Percentiles rank a stretch among this genome's conserved stretches.
Evolutionary conservation across 2,888 invertebrate genomes (phyloP).

Genomic region (Scrobipalpa atriplicella): DNA sequence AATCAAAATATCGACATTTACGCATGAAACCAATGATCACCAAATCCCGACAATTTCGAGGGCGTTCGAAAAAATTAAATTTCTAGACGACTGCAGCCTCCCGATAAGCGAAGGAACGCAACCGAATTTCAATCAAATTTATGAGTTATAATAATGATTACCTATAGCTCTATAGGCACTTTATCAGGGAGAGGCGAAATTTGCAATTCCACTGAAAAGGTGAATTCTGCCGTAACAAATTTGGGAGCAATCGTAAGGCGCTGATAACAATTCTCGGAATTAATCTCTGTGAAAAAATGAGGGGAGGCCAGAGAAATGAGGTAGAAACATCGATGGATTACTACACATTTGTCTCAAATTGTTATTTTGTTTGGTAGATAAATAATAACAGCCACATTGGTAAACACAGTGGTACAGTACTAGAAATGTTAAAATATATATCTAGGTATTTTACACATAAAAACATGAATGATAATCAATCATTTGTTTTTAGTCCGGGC

Average conservation of each 20-base stretch:
- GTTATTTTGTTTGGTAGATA: constrained; percentile 2
- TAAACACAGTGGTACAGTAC: no score
- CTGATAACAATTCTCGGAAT: constrained; percentile 78
- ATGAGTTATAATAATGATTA: constrained; percentile 80
- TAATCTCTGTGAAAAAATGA: constrained; percentile 71
- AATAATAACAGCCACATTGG: not conserved
- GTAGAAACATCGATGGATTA: constrained; percentile 57
- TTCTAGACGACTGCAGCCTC: constrained; percentile 66
- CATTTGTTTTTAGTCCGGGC: no score
- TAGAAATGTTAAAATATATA: no score
- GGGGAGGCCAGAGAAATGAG: constrained; percentile 53
- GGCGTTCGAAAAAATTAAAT: not conserved
- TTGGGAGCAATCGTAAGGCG: constrained; percentile 77
- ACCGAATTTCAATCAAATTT: constrained; percentile 82
- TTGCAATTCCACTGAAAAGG: constrained; percentile 80
- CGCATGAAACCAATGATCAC: not conserved
- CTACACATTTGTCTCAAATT: constrained; percentile 26
- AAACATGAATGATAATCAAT: no score
- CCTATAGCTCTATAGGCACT: constrained; percentile 75
- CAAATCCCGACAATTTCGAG: not conserved
- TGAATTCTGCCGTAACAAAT: constrained; percentile 80
- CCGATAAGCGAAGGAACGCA: constrained; percentile 79
- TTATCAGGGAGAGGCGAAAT: constrained; percentile 76
- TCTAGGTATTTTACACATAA: no score
- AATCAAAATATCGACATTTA: not conserved